A percentile compares a stretch with the other conserved stretches of the same genome.
Evolutionary conservation across 2,113 vertebrate genomes (phyloP).

Genomic region (Rhinolophus ferrumequinum): DNA sequence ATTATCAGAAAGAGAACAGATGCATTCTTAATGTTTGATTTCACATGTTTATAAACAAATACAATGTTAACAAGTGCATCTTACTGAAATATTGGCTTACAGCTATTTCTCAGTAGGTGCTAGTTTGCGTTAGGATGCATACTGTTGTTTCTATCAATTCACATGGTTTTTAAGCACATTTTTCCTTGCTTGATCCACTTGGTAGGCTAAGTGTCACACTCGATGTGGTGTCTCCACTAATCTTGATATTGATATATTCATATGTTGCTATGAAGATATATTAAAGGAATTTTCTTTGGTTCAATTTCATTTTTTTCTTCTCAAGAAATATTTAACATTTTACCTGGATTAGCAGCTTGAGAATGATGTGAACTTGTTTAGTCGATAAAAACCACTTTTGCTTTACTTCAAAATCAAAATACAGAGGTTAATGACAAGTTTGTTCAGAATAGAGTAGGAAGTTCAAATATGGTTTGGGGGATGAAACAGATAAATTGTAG

Average conservation of each 20-base stretch:
- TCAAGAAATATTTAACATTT: background rate
- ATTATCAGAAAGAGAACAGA: constrained; percentile 29
- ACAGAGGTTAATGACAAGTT: background rate
- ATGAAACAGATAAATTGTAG: background rate
- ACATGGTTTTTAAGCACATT: background rate
- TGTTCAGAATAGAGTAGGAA: background rate
- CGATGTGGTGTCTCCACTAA: background rate
- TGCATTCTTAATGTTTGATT: background rate
- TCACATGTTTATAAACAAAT: background rate
- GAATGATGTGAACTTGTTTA: background rate
- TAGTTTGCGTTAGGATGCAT: background rate
- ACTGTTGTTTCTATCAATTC: background rate
- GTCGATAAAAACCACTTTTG: background rate
- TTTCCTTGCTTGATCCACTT: background rate
- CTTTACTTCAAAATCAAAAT: background rate
- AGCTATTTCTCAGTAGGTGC: background rate
- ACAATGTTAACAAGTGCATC: background rate
- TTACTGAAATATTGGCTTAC: background rate
- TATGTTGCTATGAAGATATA: background rate
- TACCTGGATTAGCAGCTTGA: background rate
- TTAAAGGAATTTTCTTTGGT: background rate
- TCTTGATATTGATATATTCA: background rate
- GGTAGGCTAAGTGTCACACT: background rate
- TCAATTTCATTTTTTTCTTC: background rate
- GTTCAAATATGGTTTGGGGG: background rate